Conservation (phyloP, 2,888 invertebrate genomes). For the Leptopilina syphax region DNA sequence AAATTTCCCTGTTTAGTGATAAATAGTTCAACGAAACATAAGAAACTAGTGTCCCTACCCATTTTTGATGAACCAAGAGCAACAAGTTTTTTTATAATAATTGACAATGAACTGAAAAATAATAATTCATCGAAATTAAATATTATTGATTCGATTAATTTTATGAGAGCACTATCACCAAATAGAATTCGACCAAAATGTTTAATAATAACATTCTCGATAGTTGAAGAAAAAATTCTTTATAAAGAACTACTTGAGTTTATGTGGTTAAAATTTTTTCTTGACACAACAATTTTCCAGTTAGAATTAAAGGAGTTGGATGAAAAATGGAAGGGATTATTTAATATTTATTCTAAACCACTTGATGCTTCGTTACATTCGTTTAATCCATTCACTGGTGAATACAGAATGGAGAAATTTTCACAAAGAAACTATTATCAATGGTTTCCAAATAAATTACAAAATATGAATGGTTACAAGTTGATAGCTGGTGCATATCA, state of each 20-base stretch:
- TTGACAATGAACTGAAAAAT: neutral
- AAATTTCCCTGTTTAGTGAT: neutral
- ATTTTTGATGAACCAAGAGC: neutral
- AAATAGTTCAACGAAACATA: neutral
- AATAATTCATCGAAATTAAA: neutral
- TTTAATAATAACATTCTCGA: neutral
- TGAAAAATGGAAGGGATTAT: neutral
- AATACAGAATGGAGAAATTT: neutral
- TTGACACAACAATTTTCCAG: slow-evolving; percentile 12
- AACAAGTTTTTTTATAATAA: neutral
- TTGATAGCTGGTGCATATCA: neutral
- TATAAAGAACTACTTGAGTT: neutral
- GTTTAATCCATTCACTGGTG: neutral
- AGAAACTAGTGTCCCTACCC: neutral
- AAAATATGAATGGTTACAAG: neutral
- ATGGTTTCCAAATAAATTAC: neutral
- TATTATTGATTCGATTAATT: neutral
- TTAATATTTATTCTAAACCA: neutral
- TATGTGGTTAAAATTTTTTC: neutral
- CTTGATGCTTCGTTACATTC: neutral
- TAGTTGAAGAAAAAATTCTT: neutral
- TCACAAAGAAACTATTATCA: neutral
- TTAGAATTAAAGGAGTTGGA: neutral
- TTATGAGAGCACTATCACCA: neutral
- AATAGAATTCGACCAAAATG: neutral